phyloP scores from a whole-genome alignment of 2,888 invertebrate species.

The Eupithecia vulgata region DNA sequence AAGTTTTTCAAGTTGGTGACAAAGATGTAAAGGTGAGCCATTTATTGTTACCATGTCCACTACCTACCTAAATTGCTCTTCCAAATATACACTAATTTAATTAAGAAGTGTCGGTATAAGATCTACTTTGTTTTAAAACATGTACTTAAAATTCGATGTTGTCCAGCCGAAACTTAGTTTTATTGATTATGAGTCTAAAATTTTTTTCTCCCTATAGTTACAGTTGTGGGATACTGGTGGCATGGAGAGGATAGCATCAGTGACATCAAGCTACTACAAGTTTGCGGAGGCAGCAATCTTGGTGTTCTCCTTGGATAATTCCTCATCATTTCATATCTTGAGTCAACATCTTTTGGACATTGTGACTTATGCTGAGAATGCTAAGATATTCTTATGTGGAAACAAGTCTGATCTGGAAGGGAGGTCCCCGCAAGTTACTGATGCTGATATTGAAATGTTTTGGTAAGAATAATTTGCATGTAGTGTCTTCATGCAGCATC shows the following conservation, averaged over 20 bases:
- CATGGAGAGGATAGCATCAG: slow-evolving; percentile 97
- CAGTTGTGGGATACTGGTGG: slow-evolving; percentile 99
- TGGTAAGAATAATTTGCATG: slow-evolving; percentile 79
- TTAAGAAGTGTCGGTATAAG: slow-evolving; percentile 1
- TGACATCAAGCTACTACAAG: slow-evolving; percentile 97
- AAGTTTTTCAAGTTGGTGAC: slow-evolving; percentile 89
- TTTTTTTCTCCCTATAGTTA: slow-evolving; percentile 84
- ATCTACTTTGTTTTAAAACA: background rate
- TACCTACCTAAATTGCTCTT: background rate
- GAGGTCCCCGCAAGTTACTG: slow-evolving; percentile 90
- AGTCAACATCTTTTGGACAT: slow-evolving; percentile 97
- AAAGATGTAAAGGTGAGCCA: slow-evolving; percentile 89
- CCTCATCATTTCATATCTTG: slow-evolving; percentile 95
- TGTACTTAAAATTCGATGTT: background rate
- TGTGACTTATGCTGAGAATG: slow-evolving; percentile 96
- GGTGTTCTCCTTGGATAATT: slow-evolving; percentile 95
- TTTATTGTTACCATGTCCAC: background rate
- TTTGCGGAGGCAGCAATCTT: slow-evolving; percentile 97
- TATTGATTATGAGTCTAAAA: background rate
- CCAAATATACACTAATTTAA: slow-evolving; percentile 31
- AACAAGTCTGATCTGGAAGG: slow-evolving; percentile 94
- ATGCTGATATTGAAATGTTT: slow-evolving; percentile 94
- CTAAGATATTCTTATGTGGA: slow-evolving; percentile 97
- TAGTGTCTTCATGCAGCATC: background rate
- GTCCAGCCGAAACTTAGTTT: background rate